Base-by-base conservation (phyloP, 2,888 invertebrate genomes). In the Boloria euphrosyne region DNA sequence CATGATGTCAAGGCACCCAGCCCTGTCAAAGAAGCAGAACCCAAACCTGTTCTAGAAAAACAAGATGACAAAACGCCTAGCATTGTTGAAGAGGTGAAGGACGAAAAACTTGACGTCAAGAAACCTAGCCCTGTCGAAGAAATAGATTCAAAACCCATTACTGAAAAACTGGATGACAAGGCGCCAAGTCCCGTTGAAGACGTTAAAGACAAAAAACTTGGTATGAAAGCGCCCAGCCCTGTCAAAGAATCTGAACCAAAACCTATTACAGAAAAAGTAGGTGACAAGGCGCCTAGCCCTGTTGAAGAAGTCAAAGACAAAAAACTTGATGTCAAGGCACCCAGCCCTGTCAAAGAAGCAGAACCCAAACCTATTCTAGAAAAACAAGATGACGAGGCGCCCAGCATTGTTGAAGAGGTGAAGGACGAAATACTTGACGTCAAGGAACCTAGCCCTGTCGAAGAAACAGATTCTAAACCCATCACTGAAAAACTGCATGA, bases 1-100 rank as follows among this genome's bases (percentile, higher is more conserved):
- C 22, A 2, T 22, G 22, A 22, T 3, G 22, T 2, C 22, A 22
- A 22, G 22, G 3, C 22, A 22, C 22, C 22, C 22, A 22, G 22
- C 3, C 22, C 22, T 22, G 22, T 22, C 22, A 22, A 22, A 22
- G 22, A 22, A 22, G 22, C 22, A 22, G 22, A 22, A 2, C 22
- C 2, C 22, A 22, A 22, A 22, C 22, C 22, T 22, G n/a, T n/a
- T 14, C n/a, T n/a, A n/a, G n/a, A n/a, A n/a, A n/a, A n/a, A n/a
- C n/a, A n/a, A 5, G 67, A 68, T 1, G 63, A 67, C 0, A 70
- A 73, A 13, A 62, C 4, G 2, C 57, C 68, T 1, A 70, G 62
- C 22, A 63, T 69, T 17, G 44, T 22, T 31, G 22, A 52, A 38
- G 13, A 51, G n/a, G n/a, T n/a, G n/a, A n/a, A n/a, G n/a, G 59